Evolutionary conservation across 2,888 invertebrate species (phyloP), one percentile per base, ranked within the genome.

Genomic region (Xestoiulus laeticollis): DNA sequence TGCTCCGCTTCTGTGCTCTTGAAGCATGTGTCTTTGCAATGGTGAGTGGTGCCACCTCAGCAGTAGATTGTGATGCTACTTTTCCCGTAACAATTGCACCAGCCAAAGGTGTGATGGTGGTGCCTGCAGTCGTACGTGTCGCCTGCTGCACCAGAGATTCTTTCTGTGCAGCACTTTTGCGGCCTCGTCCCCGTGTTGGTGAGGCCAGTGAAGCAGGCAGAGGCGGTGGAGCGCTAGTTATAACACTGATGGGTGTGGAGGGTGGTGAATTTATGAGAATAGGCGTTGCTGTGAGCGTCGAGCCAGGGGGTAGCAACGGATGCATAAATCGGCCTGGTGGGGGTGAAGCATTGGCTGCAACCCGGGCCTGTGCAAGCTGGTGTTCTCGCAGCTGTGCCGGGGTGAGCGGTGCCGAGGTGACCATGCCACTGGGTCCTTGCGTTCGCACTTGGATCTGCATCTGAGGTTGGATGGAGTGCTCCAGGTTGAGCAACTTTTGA

Each of bases 371-470:
- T 16, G 82, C 82, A 26, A 87, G 30, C 33, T 87, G 87, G 32
- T 87, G 87, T 30, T 87, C 87, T 14, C 87, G 68, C 8, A 87
- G 22, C 48, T 87, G 87, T 8, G 87, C 87, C 16, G 87, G 87
- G 32, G 87, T 87, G 10, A 87, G 43, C n/a, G 86, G 86, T 14
- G 44, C 86, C 8, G 87, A 78, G 78, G 78, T 87, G 8, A 87
- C 53, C 3, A 32, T 30, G 30, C 87, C 87, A 3, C 8, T 87
- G 19, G 87, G 78, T 2, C 78, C 87, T 33, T 87, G 87, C 16
- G 87, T 87, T 14, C 87, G 68, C 26, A 87, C 87, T 33, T 87
- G 87, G 19, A 87, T 87, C 48, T 87, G 87, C 82, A 87, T 33
- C 43, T 87, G 87, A 1, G 87, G 87, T n/a, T 87, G 87, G 43